Evolutionary conservation across 1,140 invertebrate genomes (phyloP), one percentile per base, ranked within the genome.

Genomic region (Homalodisca vitripennis): DNA sequence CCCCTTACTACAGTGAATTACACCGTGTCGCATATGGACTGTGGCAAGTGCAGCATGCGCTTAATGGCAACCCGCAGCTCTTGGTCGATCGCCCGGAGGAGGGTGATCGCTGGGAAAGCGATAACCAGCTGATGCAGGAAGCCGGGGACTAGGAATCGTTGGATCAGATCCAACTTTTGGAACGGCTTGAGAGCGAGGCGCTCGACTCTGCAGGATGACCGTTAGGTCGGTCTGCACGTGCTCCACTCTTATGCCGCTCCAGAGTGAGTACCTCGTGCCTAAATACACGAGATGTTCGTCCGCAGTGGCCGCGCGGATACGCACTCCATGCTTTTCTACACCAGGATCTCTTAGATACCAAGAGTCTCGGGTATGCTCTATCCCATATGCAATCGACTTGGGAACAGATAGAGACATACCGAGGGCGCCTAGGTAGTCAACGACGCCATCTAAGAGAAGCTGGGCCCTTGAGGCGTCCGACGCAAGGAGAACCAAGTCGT

Each of bases 231-330:
- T 26, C 62, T 31, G 0, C 51, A 46, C 13, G n/a, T 17, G 6
- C 31, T 22, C 34, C 14, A 22, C 3, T 17, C 48, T 64, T 31
- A 60, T 13, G 17, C 67, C 66, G 60, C 3, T 3, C 60, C 14
- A 62, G 17, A 24, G 72, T n/a, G 27, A 47, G 26, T 34, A 67
- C 26, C 41, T 48, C 41, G 27, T 12, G 31, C 73, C 76, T 0
- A 76, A 69, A 30, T 75, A 76, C 10, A 14, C 51, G 6, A 76
- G 47, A 17, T 17, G 2, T n/a, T 41, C 17, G 20, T 22, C 22
- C 22, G 31, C 17, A 2, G 34, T 34, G 22, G 55, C 55, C 1
- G 6, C 3, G 6, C 3, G 67, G 27, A 74, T 41, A 1, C 3
- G 27, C 6, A 57, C 69, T 0, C 27, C 66, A 1, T 27, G 48